Evolutionary conservation across 2,797 vertebrate genomes (phyloP).

Genomic region (Semaprochilodus insignis): DNA sequence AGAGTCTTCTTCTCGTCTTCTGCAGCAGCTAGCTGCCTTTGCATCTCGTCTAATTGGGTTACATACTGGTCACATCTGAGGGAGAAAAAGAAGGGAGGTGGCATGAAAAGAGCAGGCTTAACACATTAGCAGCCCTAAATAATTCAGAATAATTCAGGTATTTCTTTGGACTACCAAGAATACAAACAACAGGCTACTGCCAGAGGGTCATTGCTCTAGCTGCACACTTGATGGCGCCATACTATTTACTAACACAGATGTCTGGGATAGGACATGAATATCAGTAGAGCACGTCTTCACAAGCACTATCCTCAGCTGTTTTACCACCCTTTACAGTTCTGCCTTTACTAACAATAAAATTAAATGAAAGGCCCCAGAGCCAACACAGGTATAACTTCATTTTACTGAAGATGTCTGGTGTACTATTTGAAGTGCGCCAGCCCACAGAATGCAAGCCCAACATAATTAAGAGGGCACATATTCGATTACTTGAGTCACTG

Average conservation of each 20-base stretch:
- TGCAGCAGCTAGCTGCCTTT: conserved; percentile 84
- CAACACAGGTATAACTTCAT: neutral
- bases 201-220: conserved; percentile 41
- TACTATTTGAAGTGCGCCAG: neutral
- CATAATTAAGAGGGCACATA: neutral
- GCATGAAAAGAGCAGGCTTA: neutral
- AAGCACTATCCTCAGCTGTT: neutral
- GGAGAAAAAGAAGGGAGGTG: neutral
- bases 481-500: neutral
- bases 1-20: conserved; percentile 90
- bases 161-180: neutral
- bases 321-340: neutral
- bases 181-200: neutral
- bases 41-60: conserved; percentile 88
- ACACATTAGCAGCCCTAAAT: neutral
- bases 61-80: conserved; percentile 89
- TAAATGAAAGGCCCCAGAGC: neutral
- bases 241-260: neutral
- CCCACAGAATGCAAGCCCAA: neutral
- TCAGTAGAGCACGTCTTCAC: neutral
- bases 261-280: neutral
- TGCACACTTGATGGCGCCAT: conserved; percentile 68
- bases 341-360: neutral
- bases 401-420: neutral
- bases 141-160: neutral